Evolutionary conservation across 2,888 invertebrate species (phyloP).

Genomic region (Harmothoe impar): DNA sequence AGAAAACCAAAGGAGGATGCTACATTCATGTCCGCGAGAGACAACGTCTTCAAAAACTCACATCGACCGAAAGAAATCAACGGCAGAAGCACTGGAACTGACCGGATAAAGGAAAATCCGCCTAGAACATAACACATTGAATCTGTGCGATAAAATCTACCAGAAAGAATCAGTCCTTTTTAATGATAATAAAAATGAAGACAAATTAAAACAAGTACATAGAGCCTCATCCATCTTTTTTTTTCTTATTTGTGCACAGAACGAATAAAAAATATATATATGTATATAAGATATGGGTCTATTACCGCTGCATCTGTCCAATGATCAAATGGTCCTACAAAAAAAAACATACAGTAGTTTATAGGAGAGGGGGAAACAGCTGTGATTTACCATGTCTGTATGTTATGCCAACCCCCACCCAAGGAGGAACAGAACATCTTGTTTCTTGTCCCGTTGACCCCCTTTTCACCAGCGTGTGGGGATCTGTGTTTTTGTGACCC

Average conservation of each 20-base stretch:
- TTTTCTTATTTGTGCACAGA: conserved; percentile 37
- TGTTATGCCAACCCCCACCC: not conserved
- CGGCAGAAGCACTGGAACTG: conserved; percentile 36
- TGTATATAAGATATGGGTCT: not conserved
- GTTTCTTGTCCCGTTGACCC: not conserved
- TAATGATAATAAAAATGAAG: not conserved
- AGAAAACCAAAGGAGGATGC: conserved; percentile 25
- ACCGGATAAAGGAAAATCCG: conserved; percentile 36
- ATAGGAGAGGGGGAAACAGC: conserved; percentile 55
- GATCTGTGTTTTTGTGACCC: no score
- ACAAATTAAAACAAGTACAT: not conserved
- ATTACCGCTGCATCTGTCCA: conserved; percentile 61
- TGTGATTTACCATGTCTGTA: not conserved
- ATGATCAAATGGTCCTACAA: conserved; percentile 60
- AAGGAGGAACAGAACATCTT: not conserved
- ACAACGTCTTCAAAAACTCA: conserved; percentile 32
- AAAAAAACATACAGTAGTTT: conserved; percentile 42
- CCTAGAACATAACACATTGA: conserved; percentile 36
- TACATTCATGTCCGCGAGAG: conserved; percentile 8
- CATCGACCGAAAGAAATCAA: conserved; percentile 50
- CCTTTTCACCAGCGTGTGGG: not conserved
- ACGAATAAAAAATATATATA: conserved; percentile 35
- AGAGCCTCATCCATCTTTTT: not conserved
- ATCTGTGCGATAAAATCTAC: conserved; percentile 47
- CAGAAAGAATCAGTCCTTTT: conserved; percentile 24